Evolutionary conservation across 2,888 invertebrate species (phyloP).

Genomic region (Leptodirus hochenwartii): DNA sequence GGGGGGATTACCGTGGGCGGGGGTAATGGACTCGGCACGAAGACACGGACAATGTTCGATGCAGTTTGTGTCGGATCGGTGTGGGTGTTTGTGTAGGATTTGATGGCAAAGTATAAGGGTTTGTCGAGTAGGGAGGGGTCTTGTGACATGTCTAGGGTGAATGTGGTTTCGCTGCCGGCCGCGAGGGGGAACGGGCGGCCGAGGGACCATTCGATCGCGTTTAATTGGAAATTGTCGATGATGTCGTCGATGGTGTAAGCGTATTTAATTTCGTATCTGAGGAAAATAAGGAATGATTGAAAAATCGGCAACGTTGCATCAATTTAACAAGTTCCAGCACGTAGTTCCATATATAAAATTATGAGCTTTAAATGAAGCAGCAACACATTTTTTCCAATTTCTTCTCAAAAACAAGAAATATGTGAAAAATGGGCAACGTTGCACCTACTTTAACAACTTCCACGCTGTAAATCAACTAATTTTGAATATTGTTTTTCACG

Average conservation of each 20-base stretch:
- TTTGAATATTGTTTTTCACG: too few species aligned
- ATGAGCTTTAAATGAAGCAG: too few species aligned
- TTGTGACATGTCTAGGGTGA: slow-evolving; percentile 29
- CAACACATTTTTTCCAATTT: too few species aligned
- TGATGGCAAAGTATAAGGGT: slow-evolving; percentile 33
- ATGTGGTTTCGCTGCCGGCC: slow-evolving; percentile 33
- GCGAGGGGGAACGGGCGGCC: slow-evolving; percentile 28
- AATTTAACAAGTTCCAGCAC: too few species aligned
- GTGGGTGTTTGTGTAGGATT: slow-evolving; percentile 26
- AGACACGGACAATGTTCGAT: slow-evolving; percentile 35
- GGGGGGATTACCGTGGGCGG: slow-evolving; percentile 29
- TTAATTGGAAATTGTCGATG: slow-evolving; percentile 29
- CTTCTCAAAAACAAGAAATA: too few species aligned
- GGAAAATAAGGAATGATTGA: too few species aligned
- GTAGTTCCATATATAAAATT: too few species aligned
- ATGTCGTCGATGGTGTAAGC: slow-evolving; percentile 27
- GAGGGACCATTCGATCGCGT: slow-evolving; percentile 27
- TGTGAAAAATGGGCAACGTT: too few species aligned
- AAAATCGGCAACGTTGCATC: too few species aligned
- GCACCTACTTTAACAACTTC: too few species aligned
- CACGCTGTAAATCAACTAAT: too few species aligned
- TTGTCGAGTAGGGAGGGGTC: slow-evolving; percentile 29
- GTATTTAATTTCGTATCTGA: slow-evolving; percentile 35
- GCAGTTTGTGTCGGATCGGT: slow-evolving; percentile 25
- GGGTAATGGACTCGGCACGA: slow-evolving; percentile 32